A percentile compares a stretch with the other conserved stretches of the same genome.
Evolutionary conservation across 2,888 invertebrate genomes (phyloP).

Genomic region (Apamea monoglypha): DNA sequence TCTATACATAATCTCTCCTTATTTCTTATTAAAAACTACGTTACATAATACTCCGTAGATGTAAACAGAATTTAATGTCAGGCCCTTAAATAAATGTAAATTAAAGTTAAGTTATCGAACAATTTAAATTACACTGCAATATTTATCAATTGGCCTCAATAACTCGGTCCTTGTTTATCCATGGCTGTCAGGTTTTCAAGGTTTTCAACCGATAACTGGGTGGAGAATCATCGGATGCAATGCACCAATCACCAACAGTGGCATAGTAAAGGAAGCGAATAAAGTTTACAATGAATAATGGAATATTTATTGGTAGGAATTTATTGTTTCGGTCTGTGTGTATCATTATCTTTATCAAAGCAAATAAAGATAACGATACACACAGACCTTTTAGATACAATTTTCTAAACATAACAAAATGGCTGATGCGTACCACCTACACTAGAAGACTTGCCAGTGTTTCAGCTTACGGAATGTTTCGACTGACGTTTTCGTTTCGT

Average conservation of each 20-base stretch:
- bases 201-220: constrained; percentile 48
- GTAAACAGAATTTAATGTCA: constrained; percentile 41
- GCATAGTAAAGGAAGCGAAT: constrained; percentile 4
- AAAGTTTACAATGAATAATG: constrained; percentile 4
- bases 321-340: not conserved
- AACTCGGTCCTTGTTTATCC: constrained; percentile 46
- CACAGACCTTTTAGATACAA: not conserved
- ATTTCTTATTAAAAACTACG: constrained; percentile 9
- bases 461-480: not conserved
- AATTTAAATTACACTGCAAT: constrained; percentile 55
- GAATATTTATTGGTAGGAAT: not conserved
- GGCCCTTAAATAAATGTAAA: constrained; percentile 42
- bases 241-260: constrained; percentile 29
- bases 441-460: not conserved
- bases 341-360: too few species aligned
- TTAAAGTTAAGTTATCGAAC: constrained; percentile 32
- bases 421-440: not conserved
- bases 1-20: too few species aligned
- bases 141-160: constrained; percentile 65
- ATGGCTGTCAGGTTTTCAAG: constrained; percentile 64
- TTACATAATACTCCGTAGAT: constrained; percentile 20
- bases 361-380: not conserved
- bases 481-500: not conserved
- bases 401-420: not conserved
- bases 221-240: constrained; percentile 50